Base-by-base conservation (phyloP, 2,888 invertebrate genomes). In the Athalia circularis region DNA sequence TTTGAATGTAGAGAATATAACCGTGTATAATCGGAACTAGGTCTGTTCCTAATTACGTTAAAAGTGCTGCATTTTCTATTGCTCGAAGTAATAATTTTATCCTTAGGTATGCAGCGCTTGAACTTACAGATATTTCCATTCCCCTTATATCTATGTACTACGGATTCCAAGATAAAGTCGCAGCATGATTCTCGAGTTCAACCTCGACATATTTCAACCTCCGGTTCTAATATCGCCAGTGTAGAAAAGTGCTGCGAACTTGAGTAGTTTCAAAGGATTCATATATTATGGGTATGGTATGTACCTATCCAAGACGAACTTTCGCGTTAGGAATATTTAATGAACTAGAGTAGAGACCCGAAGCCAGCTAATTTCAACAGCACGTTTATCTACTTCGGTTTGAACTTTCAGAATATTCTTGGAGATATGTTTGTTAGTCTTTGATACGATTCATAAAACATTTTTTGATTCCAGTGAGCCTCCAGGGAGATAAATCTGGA, bases 401-500 rank as follows among this genome's bases (percentile, higher is more conserved):
- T 29, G 29, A 29, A 2, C 29, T 29, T 29, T 29, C 29, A 29
- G 29, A 29, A 29, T 29, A 29, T 29, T 29, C 29, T 52, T 9
- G 52, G 52, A 52, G 52, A 11, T 9, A 52, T 11, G 7, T 52
- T 52, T 9, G 3, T 52, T 11, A 52, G 52, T 11, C 29, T 2
- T 29, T 29, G 29, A 52, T 52, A 7, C 52, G 52, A 9, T 52
- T 9, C 1, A 2, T 11, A 3, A 7, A 11, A 11, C 11, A 2
- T 80, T 11, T 59, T 82, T 11, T 80, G 79, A 65, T 88, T 86
- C 0, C 87, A 95, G 95, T 95, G 81, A 93, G 94, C 0, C 89
- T 95, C 65, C 92, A 94, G 84, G 95, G 95, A 0, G 93, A 95
- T 0, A 93, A 93, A 79, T 94, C 93, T 0, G 94, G 93, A 86